These are phyloP conservation scores for Actinemys pallida DNA, from an alignment of 2,113 vertebrate genomes.

Conservation along the genomic window DNA sequence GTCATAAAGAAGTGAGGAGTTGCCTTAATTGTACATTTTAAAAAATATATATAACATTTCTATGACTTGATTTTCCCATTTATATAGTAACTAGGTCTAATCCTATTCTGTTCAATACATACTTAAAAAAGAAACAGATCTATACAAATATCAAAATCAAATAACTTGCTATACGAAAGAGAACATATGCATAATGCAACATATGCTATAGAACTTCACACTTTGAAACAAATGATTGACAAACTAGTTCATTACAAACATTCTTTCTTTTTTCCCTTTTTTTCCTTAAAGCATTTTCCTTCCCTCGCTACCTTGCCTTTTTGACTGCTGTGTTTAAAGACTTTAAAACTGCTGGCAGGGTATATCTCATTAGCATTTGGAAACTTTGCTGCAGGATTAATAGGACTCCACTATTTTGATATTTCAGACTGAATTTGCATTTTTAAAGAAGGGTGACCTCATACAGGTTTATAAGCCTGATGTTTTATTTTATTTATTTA, in stretches of 20 bases:
- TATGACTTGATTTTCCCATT: background rate
- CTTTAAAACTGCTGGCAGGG: background rate
- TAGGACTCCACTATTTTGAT: background rate
- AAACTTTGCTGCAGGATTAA: background rate
- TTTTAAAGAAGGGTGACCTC: background rate
- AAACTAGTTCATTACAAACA: background rate
- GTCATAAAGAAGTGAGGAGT: background rate
- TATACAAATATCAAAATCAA: background rate
- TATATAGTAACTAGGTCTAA: background rate
- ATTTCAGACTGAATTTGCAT: background rate
- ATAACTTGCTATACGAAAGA: background rate
- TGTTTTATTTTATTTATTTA: background rate
- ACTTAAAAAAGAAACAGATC: background rate
- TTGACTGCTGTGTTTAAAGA: background rate
- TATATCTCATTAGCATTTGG: background rate
- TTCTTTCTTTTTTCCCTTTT: background rate
- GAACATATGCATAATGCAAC: background rate
- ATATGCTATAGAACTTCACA: fast-evolving
- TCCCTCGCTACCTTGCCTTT: fast-evolving
- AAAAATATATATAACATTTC: background rate
- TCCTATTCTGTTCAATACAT: background rate
- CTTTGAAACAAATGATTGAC: background rate
- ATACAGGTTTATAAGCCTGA: background rate
- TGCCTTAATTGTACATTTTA: background rate
- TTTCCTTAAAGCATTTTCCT: background rate